Percentiles rank a stretch among this genome's conserved stretches.
Conservation (phyloP, 2,113 vertebrate species). For the Ictidomys tridecemlineatus region DNA sequence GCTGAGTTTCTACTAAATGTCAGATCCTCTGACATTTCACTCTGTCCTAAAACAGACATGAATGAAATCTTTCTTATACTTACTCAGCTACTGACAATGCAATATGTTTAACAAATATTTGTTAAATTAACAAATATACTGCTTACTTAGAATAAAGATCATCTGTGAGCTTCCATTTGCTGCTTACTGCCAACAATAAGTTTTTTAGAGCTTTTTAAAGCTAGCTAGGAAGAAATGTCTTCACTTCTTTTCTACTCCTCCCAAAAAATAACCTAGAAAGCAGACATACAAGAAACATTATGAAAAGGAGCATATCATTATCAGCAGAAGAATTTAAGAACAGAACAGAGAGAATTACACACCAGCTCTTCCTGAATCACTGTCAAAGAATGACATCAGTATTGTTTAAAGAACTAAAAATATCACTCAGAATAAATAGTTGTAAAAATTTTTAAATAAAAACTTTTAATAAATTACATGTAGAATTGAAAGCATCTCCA, state of each 20-base stretch:
- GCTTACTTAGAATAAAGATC: not conserved
- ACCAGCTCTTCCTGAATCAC: slow-evolving; percentile 14
- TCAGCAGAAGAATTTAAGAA: not conserved
- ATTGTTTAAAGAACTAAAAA: slow-evolving; percentile 62
- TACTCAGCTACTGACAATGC: not conserved
- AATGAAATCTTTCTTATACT: not conserved
- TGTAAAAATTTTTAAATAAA: slow-evolving; percentile 63
- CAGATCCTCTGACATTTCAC: not conserved
- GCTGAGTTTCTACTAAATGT: not conserved
- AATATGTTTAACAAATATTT: not conserved
- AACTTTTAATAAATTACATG: slow-evolving; percentile 47
- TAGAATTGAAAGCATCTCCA: slow-evolving; percentile 36
- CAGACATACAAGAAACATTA: not conserved
- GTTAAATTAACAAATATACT: not conserved
- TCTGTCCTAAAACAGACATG: not conserved
- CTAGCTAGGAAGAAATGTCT: not conserved
- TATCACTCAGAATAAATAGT: slow-evolving; percentile 48
- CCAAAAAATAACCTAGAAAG: slow-evolving; percentile 27
- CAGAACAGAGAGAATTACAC: not conserved
- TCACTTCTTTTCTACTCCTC: not conserved
- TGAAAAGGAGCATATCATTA: not conserved
- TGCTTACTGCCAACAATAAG: not conserved
- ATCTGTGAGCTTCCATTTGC: not conserved
- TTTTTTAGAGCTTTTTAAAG: not conserved
- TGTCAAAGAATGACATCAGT: slow-evolving; percentile 50